These are phyloP conservation scores for Biston betularia DNA, from an alignment of 2,888 invertebrate species.

Conservation along the genomic window DNA sequence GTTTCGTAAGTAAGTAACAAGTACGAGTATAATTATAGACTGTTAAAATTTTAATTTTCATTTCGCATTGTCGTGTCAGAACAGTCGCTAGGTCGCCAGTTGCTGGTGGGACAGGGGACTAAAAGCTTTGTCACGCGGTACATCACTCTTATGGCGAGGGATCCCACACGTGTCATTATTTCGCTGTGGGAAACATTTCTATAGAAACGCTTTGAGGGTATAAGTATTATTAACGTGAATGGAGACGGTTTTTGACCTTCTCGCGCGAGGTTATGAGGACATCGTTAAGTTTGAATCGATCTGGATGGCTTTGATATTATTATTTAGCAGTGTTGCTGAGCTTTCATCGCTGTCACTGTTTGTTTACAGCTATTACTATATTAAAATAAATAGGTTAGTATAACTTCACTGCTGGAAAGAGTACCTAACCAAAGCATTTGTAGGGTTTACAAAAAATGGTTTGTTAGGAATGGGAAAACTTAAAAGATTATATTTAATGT, in stretches of 20 bases:
- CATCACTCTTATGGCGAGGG: slow-evolving; percentile 28
- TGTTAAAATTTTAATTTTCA: neutral
- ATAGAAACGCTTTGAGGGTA: slow-evolving; percentile 18
- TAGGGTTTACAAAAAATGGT: too few species aligned
- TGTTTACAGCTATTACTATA: too few species aligned
- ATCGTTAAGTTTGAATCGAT: slow-evolving; percentile 4
- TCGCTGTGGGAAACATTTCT: slow-evolving; percentile 25
- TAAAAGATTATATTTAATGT: too few species aligned
- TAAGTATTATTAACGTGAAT: slow-evolving; percentile 23
- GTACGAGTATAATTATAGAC: too few species aligned
- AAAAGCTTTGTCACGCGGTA: slow-evolving; percentile 13
- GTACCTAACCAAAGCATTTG: too few species aligned
- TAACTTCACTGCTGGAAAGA: too few species aligned
- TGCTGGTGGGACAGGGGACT: slow-evolving; percentile 1
- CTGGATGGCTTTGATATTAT: neutral
- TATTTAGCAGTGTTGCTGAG: neutral
- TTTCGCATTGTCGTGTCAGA: neutral
- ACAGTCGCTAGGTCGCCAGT: neutral
- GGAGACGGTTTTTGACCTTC: slow-evolving; percentile 14
- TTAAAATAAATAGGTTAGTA: too few species aligned
- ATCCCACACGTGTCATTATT: slow-evolving; percentile 31
- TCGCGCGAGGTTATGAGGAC: neutral
- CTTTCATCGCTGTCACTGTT: too few species aligned
- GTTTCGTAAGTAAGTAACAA: too few species aligned
- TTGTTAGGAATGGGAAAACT: too few species aligned